Evolutionary conservation across 2,113 vertebrate species (phyloP).

Genomic region (Microtus oregoni): DNA sequence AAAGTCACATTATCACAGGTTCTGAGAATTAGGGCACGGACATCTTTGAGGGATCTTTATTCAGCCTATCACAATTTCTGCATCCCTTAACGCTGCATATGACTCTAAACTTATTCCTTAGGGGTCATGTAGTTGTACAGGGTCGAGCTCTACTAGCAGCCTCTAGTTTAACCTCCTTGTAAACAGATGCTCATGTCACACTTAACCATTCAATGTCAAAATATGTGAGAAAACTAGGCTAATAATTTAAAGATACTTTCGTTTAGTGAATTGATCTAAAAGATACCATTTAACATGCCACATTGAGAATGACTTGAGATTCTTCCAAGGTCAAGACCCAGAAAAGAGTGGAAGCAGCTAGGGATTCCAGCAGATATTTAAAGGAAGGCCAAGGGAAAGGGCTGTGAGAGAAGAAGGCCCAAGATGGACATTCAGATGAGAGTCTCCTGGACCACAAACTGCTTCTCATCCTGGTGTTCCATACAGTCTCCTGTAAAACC

Average conservation of each 20-base stretch:
- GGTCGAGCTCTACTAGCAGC: not conserved
- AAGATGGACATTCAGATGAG: not conserved
- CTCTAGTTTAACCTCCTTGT: not conserved
- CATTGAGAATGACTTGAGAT: not conserved
- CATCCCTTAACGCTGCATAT: not conserved
- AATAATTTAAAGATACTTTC: not conserved
- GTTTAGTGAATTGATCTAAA: not conserved
- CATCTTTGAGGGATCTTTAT: not conserved
- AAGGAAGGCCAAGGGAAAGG: not conserved
- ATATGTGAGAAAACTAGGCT: not conserved
- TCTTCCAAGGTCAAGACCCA: not conserved
- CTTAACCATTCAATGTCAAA: conserved; percentile 1
- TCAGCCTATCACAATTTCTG: not conserved
- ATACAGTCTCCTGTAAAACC: not conserved
- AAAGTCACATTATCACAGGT: not conserved
- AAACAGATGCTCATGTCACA: not conserved
- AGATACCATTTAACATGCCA: not conserved
- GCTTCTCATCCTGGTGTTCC: not conserved
- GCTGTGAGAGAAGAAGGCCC: not conserved
- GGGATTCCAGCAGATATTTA: not conserved
- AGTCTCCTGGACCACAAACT: not conserved
- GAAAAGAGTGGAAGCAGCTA: not conserved
- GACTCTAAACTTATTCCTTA: not conserved
- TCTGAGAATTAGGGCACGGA: not conserved
- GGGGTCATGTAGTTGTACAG: not conserved